phyloP scores from a whole-genome alignment of 2,113 vertebrate species.

The Ginglymostoma cirratum region DNA sequence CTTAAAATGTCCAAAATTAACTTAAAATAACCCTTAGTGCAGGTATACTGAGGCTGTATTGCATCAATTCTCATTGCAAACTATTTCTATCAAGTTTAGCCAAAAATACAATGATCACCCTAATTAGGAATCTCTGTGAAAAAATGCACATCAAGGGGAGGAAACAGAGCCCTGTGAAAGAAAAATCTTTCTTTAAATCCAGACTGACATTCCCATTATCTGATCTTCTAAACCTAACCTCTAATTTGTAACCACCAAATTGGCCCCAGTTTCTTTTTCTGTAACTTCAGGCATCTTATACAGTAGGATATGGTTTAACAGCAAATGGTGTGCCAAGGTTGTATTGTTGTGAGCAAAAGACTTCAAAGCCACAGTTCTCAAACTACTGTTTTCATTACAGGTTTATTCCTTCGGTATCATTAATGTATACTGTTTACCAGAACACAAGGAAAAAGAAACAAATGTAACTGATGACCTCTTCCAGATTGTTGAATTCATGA shows the following conservation, averaged over 20 bases:
- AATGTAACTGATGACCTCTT: background rate
- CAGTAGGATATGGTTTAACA: background rate
- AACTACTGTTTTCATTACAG: background rate
- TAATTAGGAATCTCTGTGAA: too few species aligned
- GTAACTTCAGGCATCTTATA: background rate
- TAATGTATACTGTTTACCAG: background rate
- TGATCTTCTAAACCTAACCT: background rate
- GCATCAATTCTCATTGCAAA: background rate
- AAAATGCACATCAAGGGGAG: background rate
- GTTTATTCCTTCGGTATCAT: background rate
- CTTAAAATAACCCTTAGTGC: background rate
- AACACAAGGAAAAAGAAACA: background rate
- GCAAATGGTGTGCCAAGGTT: background rate
- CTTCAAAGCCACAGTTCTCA: background rate
- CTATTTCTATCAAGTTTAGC: background rate
- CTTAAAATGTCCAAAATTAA: background rate
- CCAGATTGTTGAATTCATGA: background rate
- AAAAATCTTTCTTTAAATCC: background rate
- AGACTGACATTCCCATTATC: background rate
- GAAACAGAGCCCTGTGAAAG: background rate
- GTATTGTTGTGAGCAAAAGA: background rate
- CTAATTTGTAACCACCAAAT: background rate
- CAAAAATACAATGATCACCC: background rate
- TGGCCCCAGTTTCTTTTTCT: background rate
- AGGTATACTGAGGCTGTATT: too few species aligned